phyloP scores from a whole-genome alignment of 1,140 invertebrate genomes.

The Mamestra configurata region DNA sequence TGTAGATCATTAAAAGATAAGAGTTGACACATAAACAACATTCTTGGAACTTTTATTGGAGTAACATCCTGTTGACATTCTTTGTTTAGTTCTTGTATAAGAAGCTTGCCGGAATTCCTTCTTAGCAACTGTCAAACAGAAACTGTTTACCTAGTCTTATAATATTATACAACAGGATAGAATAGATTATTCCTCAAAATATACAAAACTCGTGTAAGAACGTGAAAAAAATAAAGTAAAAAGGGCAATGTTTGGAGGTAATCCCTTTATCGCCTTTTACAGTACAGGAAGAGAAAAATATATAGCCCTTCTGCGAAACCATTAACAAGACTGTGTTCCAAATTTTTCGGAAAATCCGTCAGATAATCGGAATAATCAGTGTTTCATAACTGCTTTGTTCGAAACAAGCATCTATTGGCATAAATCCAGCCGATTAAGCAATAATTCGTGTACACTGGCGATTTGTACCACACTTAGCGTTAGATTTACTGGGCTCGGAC shows the following conservation, averaged over 20 bases:
- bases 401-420: constrained; percentile 33
- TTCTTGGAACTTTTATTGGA: background rate
- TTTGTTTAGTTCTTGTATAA: constrained; percentile 6
- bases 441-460: constrained; percentile 45
- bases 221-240: background rate
- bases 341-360: background rate
- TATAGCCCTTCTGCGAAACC: background rate
- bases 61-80: constrained; percentile 8
- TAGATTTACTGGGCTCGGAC: constrained; percentile 51
- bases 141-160: too few species aligned
- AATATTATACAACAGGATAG: too few species aligned
- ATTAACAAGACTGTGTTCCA: background rate
- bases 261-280: background rate
- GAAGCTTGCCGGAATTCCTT: background rate
- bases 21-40: background rate
- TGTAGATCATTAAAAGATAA: background rate
- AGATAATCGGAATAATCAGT: background rate
- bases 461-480: constrained; percentile 50
- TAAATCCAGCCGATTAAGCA: constrained; percentile 49
- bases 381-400: constrained; percentile 20
- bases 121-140: too few species aligned
- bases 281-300: background rate
- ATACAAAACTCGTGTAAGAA: background rate
- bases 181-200: too few species aligned
- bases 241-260: background rate